Conservation (phyloP, 2,113 vertebrate species). For the Balaenoptera acutorostrata region DNA sequence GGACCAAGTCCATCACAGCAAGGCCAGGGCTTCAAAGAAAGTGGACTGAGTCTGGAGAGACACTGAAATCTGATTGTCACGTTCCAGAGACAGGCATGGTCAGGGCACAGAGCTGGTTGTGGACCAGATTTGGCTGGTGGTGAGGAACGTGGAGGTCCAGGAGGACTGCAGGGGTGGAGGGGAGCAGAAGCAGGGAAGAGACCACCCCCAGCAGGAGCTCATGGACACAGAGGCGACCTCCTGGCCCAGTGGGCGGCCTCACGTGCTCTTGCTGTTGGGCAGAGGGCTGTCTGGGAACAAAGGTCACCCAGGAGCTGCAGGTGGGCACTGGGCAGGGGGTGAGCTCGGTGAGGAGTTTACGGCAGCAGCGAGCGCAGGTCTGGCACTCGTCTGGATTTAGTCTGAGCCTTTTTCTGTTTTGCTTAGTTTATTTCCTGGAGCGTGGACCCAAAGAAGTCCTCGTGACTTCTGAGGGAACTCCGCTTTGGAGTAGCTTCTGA, state of each 20-base stretch:
- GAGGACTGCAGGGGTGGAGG: not conserved
- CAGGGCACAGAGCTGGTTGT: not conserved
- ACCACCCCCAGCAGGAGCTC: not conserved
- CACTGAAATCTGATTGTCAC: accelerated
- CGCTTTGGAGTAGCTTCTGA: not conserved
- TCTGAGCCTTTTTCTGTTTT: not conserved
- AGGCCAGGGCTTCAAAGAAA: not conserved
- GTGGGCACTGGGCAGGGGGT: accelerated
- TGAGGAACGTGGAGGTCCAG: not conserved
- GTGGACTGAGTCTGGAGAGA: not conserved
- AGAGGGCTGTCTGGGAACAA: not conserved
- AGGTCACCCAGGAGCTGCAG: not conserved
- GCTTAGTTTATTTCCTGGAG: not conserved
- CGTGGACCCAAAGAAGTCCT: not conserved
- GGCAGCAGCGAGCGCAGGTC: not conserved
- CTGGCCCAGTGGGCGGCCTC: not conserved
- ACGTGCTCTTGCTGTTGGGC: accelerated
- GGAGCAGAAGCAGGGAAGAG: not conserved
- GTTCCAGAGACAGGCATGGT: not conserved
- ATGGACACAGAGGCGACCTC: not conserved
- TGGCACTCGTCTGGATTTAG: not conserved
- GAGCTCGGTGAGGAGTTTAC: not conserved
- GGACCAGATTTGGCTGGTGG: not conserved
- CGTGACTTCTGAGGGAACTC: not conserved
- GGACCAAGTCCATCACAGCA: not conserved